phyloP scores from a whole-genome alignment of 2,888 invertebrate species.

The Tigriopus californicus region DNA sequence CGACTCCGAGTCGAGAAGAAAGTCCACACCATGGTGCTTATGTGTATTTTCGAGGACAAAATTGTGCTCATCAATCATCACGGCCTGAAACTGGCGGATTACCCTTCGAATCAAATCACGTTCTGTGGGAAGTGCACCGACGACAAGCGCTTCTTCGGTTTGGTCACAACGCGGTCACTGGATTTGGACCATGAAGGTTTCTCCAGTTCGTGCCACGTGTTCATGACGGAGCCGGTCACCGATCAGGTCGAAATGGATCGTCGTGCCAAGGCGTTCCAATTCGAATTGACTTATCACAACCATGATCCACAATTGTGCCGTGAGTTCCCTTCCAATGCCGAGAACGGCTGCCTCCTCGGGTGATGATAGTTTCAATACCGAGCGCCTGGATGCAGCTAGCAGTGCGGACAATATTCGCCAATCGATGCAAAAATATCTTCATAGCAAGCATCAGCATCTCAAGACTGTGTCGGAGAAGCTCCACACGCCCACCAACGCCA shows the following conservation, averaged over 20 bases:
- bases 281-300: background rate
- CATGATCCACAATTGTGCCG: conserved; percentile 42
- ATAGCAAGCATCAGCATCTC: conserved; percentile 20
- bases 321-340: conserved; percentile 43
- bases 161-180: conserved; percentile 43
- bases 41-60: conserved; percentile 59
- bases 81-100: conserved; percentile 61
- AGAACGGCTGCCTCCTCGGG: background rate
- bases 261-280: conserved; percentile 53
- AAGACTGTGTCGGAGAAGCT: conserved; percentile 19
- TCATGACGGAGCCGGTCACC: conserved; percentile 69
- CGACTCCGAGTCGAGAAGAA: conserved; percentile 73
- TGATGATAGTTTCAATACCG: conserved; percentile 19
- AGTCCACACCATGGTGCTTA: conserved; percentile 52
- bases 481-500: conserved; percentile 18
- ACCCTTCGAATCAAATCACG: conserved; percentile 62
- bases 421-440: conserved; percentile 25
- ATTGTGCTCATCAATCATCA: conserved; percentile 57
- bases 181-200: conserved; percentile 19
- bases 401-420: conserved; percentile 25
- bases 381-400: conserved; percentile 23
- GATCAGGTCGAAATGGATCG: conserved; percentile 51
- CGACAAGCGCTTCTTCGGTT: conserved; percentile 75
- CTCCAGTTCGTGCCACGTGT: conserved; percentile 75
- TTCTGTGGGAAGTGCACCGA: conserved; percentile 79